A percentile compares a stretch with the other conserved stretches of the same genome.
Evolutionary conservation across 2,888 invertebrate genomes (phyloP).

Genomic region (Germaria angustata): DNA sequence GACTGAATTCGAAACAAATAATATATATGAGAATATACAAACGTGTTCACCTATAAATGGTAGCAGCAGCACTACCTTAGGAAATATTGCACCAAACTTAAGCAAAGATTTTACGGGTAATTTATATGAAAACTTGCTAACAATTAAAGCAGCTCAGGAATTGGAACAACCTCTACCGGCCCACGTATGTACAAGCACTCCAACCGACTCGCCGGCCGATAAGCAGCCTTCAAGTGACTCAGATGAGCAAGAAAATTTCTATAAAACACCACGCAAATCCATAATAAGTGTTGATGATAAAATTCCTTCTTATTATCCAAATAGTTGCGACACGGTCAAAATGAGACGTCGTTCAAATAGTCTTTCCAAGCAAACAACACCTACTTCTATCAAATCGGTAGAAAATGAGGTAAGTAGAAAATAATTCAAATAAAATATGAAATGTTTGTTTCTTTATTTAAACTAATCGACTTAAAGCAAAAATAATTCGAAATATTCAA

Average conservation of each 20-base stretch:
- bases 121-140: slow-evolving; percentile 77
- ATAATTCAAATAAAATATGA: neutral
- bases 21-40: slow-evolving; percentile 75
- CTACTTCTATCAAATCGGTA: neutral
- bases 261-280: slow-evolving; percentile 77
- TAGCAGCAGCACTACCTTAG: neutral
- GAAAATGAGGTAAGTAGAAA: slow-evolving; percentile 59
- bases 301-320: slow-evolving; percentile 80
- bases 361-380: slow-evolving; percentile 52
- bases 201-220: slow-evolving; percentile 72
- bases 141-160: slow-evolving; percentile 76
- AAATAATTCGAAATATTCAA: neutral
- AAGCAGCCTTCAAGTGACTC: neutral
- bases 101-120: slow-evolving; percentile 70
- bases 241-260: slow-evolving; percentile 73
- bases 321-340: slow-evolving; percentile 77
- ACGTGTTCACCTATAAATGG: slow-evolving; percentile 59
- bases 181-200: slow-evolving; percentile 74
- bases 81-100: slow-evolving; percentile 39
- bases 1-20: slow-evolving; percentile 72
- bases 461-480: neutral
- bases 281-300: slow-evolving; percentile 79
- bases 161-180: slow-evolving; percentile 68
- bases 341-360: slow-evolving; percentile 72
- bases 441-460: neutral